Conservation (phyloP, 2,888 invertebrate species). For the Ferdinandea cuprea region DNA sequence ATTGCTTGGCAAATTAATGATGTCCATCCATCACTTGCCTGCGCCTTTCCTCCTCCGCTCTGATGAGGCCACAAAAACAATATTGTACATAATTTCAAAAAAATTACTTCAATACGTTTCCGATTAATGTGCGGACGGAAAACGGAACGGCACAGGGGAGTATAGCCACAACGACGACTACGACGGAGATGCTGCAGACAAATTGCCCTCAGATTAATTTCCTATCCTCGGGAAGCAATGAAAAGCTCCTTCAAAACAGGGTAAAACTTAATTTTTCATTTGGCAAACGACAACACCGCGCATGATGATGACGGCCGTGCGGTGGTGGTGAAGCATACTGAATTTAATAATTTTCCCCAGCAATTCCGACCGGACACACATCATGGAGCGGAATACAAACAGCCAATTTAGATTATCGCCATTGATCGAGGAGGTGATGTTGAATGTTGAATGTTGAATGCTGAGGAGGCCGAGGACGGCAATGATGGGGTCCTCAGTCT, state of each 20-base stretch:
- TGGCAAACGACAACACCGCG: conserved; percentile 60
- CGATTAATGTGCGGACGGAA: conserved; percentile 62
- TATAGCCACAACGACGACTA: conserved; percentile 12
- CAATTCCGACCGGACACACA: conserved; percentile 69
- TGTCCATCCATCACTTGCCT: conserved; percentile 47
- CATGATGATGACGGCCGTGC: conserved; percentile 39
- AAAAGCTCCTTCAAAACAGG: conserved; percentile 73
- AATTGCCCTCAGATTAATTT: conserved; percentile 71
- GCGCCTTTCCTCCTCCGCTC: conserved; percentile 9
- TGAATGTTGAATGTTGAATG: conserved; percentile 29
- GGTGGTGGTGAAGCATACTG: conserved; percentile 20
- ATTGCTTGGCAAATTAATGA: conserved; percentile 64
- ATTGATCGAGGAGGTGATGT: conserved; percentile 66
- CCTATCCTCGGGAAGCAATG: conserved; percentile 64
- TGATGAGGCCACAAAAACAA: conserved; percentile 17
- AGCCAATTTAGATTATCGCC: conserved; percentile 74
- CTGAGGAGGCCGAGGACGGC: conserved; percentile 12
- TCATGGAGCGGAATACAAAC: conserved; percentile 68
- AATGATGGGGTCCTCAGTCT: conserved; percentile 18
- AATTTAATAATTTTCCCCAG: conserved; percentile 68
- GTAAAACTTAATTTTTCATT: conserved; percentile 71
- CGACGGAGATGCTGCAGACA: conserved; percentile 58
- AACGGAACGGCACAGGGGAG: conserved; percentile 18
- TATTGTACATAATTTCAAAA: conserved; percentile 70
- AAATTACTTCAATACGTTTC: conserved; percentile 67